Conservation (phyloP, 2,113 vertebrate genomes). For the mouse (Mus musculus) region GRCm39 chr6:97463001-97463500, state of each 20-base stretch:
- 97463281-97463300: neutral
- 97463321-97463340: neutral
- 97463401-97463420: neutral
- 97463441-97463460: neutral
- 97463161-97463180: neutral
- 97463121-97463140: neutral
- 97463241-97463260: constrained; percentile 23
- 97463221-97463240: neutral
- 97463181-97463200: constrained; percentile 21
- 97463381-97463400: neutral
- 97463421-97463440: no score
- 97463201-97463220: neutral
- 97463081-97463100: constrained; percentile 50
- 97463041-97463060: neutral
- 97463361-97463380: neutral
- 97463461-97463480: neutral
- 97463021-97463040: neutral
- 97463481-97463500: neutral
- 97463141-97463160: neutral
- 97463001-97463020: constrained; percentile 26
- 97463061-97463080: neutral
- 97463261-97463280: neutral
- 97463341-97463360: constrained; percentile 33
- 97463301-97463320: neutral
- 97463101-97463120: constrained; percentile 1